Base-by-base conservation (phyloP, 1,140 invertebrate species). In the Stenopsyche tienmushanensis region DNA sequence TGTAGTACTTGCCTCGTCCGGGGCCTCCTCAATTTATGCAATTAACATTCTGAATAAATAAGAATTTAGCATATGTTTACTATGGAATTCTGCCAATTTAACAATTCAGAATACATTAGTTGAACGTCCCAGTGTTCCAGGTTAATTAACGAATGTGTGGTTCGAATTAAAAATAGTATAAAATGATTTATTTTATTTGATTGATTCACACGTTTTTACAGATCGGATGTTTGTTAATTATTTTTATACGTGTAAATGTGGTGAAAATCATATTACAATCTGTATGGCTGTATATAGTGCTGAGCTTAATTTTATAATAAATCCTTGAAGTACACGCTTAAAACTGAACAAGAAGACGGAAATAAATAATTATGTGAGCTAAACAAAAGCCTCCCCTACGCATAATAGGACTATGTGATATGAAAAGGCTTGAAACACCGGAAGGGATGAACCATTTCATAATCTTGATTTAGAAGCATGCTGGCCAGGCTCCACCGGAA, bases 401-500 rank as follows among this genome's bases (percentile, higher is more conserved):
- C 29, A 34, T 13, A 34, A 34, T 34, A 13, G 29, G 29, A 34
- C 5, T 34, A n/a, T 13, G 5, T 20, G 18, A 44, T 3, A 3
- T 13, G 3, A 18, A 20, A n/a, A 50, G 9, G 15, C 18, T 13
- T 3, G 3, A 24, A 55, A 55, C 29, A 55, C 25, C 26, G 52
- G 26, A 55, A 34, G 52, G 52, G 52, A 55, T 13, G 52, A 25
- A 39, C 52, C 26, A 17, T 7, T 9, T 10, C 26, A 52, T 52
- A 52, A 52, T 52, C 49, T 52, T 52, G 49, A 52, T 52, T 52
- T 52, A 52, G 21, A 52, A n/a, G 15, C 2, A n/a, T 18, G 13
- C 15, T 25, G 7, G 20, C 49, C 49, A n/a, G n/a, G n/a, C n/a
- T n/a, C 15, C 34, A 2, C 23, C 20, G 50, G 52, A 44, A 64